Evolutionary conservation across 2,888 invertebrate species (phyloP).

Genomic region (Ceraclea dissimilis): DNA sequence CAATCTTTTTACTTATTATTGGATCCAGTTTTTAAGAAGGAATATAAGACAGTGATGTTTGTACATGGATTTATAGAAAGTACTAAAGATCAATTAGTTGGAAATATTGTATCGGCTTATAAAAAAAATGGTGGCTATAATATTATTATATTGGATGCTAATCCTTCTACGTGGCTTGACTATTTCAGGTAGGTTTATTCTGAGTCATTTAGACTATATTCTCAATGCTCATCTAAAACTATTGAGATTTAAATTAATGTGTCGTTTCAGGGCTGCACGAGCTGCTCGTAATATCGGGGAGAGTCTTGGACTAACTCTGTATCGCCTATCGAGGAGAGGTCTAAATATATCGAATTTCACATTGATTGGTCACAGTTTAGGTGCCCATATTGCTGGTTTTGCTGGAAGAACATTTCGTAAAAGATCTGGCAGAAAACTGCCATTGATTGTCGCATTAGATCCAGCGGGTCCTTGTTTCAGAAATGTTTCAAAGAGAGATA

Average conservation of each 20-base stretch:
- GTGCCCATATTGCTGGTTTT: constrained; percentile 20
- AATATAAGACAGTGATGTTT: constrained; percentile 19
- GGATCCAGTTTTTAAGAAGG: constrained; percentile 14
- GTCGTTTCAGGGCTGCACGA: constrained; percentile 12
- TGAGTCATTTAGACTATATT: not conserved
- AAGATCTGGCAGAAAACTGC: constrained; percentile 18
- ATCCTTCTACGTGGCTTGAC: not conserved
- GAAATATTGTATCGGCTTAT: constrained; percentile 11
- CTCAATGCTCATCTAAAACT: not conserved
- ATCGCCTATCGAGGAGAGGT: constrained; percentile 11
- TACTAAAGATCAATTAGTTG: not conserved
- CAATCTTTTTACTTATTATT: constrained; percentile 7
- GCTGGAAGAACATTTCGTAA: constrained; percentile 15
- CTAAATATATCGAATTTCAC: constrained; percentile 13
- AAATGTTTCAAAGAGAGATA: not conserved
- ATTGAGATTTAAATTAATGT: too few relatives aligned
- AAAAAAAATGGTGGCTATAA: constrained; percentile 16
- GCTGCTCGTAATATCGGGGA: constrained; percentile 10
- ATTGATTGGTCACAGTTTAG: constrained; percentile 19
- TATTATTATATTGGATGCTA: constrained; percentile 16
- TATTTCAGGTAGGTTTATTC: constrained; percentile 15
- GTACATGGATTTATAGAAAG: constrained; percentile 16
- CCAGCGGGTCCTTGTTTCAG: constrained; percentile 22
- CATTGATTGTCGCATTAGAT: constrained; percentile 16
- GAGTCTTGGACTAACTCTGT: constrained; percentile 13